Evolutionary conservation across 2,888 invertebrate genomes (phyloP).

Genomic region (Aspidapion aeneum): DNA sequence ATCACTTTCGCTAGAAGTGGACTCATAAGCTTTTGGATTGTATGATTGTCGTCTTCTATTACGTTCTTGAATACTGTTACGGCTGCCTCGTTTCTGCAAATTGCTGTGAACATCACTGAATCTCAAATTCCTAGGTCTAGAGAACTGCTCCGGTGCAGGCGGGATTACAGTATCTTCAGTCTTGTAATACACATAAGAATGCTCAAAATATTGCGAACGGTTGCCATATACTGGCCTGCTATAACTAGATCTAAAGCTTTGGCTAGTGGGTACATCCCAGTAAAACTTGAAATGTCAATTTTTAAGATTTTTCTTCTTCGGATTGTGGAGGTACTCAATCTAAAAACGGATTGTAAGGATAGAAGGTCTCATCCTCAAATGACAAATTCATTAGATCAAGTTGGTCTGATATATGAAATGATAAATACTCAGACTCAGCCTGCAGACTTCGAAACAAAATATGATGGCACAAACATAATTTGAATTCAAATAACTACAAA

Average conservation of each 20-base stretch:
- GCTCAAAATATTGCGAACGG: slow-evolving; percentile 36
- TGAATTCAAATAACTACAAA: too few species aligned
- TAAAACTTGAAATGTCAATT: slow-evolving; percentile 33
- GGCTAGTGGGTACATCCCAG: slow-evolving; percentile 21
- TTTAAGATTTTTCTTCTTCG: slow-evolving; percentile 47
- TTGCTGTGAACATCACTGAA: slow-evolving; percentile 36
- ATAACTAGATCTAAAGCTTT: slow-evolving; percentile 19
- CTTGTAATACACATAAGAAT: slow-evolving; percentile 40
- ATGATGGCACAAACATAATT: too few species aligned
- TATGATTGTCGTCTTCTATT: too few species aligned
- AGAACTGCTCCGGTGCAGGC: slow-evolving; percentile 15
- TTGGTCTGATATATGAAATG: too few species aligned
- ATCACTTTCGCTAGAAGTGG: slow-evolving; percentile 53
- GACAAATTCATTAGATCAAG: too few species aligned
- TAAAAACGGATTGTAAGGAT: too few species aligned
- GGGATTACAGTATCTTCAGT: slow-evolving; percentile 26
- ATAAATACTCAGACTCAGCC: too few species aligned
- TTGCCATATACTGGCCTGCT: slow-evolving; percentile 27
- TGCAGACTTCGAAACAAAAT: too few species aligned
- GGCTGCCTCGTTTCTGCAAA: slow-evolving; percentile 40
- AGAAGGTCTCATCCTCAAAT: too few species aligned
- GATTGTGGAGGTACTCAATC: too few species aligned
- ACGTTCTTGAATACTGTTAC: slow-evolving; percentile 53
- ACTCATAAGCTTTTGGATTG: slow-evolving; percentile 55
- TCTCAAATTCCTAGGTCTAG: slow-evolving; percentile 37